A percentile compares a stretch with the other conserved stretches of the same genome.
Evolutionary conservation across 1,140 invertebrate genomes (phyloP).

Genomic region (Whitmania pigra): DNA sequence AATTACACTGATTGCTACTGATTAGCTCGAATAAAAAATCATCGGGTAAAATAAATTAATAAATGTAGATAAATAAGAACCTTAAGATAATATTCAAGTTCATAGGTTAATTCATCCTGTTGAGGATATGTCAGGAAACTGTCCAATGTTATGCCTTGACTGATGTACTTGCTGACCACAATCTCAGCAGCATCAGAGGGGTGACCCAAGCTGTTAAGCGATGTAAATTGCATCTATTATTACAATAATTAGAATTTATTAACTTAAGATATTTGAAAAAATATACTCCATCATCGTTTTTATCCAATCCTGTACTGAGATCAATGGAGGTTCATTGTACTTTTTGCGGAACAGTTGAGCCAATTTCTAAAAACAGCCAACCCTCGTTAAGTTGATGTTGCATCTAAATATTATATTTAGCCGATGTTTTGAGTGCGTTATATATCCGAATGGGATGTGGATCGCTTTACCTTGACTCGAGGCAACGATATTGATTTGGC

Average conservation of each 20-base stretch:
- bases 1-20: too few relatives aligned
- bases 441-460: too few relatives aligned
- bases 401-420: too few relatives aligned
- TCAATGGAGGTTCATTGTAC: constrained; percentile 8
- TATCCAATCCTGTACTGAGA: constrained; percentile 3
- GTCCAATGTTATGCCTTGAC: neutral
- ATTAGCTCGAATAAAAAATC: too few relatives aligned
- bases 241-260: too few relatives aligned
- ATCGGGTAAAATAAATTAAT: too few relatives aligned
- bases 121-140: constrained; percentile 6
- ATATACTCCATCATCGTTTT: constrained; percentile 10
- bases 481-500: too few relatives aligned
- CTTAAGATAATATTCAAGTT: constrained; percentile 14
- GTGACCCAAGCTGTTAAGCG: neutral
- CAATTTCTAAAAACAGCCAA: neutral
- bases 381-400: too few relatives aligned
- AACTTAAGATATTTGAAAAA: neutral
- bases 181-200: neutral
- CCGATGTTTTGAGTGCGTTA: too few relatives aligned
- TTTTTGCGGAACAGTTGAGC: constrained; percentile 11
- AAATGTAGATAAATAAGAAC: neutral
- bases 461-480: too few relatives aligned
- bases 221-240: neutral
- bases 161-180: neutral
- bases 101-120: constrained; percentile 11